These are phyloP conservation scores for Crypturellus tataupa DNA, from an alignment of 2,797 vertebrate species.

Conservation along the genomic window DNA sequence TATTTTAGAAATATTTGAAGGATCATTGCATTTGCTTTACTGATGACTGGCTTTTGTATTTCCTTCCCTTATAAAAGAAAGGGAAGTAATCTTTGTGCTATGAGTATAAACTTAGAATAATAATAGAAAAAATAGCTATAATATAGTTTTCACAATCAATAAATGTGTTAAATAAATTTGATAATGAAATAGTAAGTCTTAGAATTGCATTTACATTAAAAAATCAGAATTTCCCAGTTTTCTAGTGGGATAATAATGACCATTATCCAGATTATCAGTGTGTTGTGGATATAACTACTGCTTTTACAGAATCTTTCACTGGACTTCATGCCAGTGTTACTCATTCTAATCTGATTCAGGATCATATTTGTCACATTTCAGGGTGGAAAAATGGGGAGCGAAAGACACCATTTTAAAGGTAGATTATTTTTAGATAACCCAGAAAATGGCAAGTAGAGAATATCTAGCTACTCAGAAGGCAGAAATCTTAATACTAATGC, in stretches of 20 bases:
- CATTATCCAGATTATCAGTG: background rate
- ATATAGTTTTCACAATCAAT: background rate
- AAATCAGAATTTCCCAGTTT: background rate
- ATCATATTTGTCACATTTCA: background rate
- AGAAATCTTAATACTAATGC: background rate
- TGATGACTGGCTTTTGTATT: background rate
- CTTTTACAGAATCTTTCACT: background rate
- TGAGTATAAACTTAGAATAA: background rate
- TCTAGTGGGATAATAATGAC: background rate
- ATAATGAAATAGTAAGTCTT: background rate
- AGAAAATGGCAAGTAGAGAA: background rate
- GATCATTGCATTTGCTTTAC: background rate
- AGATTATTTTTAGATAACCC: background rate
- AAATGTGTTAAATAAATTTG: background rate
- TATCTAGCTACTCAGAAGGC: background rate
- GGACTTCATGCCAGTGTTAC: fast-evolving
- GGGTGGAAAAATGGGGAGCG: background rate
- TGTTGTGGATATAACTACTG: background rate
- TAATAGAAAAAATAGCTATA: background rate
- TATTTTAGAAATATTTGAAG: background rate
- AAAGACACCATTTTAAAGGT: background rate
- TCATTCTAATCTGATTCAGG: background rate
- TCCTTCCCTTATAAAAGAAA: background rate
- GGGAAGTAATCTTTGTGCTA: background rate
- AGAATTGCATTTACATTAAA: background rate